Base-by-base conservation (phyloP, 64 coral and sea anemone species). In the Montipora capricornis region DNA sequence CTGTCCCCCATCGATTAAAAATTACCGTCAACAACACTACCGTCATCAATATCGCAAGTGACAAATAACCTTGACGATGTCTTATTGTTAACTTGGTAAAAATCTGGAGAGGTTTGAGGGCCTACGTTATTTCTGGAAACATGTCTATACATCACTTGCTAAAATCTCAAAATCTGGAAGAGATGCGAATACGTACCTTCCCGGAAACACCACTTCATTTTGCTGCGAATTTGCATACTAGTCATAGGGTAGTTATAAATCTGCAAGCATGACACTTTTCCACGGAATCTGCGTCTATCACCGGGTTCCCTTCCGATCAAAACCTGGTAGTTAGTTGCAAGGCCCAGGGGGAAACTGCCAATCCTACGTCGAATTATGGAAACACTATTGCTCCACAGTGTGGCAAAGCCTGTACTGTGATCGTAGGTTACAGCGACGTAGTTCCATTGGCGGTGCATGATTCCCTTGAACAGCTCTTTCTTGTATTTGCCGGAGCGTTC, bases 301-400 rank as follows among this genome's bases (percentile, higher is more conserved):
- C 77, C 76, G 3, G 89, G 89, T 57, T 52, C 81, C 5, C 19
- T n/a, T 80, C 89, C 89, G 20, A 90, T 81, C 3, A 81, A 44
- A 26, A 90, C 71, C 7, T 76, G 59, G 20, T 90, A 90, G 44
- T 90, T 90, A 7, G 89, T 90, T 22, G 89, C 89, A 1, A 90
- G 76, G 16, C 89, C 89, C 70, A 57, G 44, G 1, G 20, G 71
- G 75, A 90, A 90, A 8, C 44, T 8, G 5, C 89, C 89, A 29
- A 90, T 60, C 48, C 67, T 78, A 22, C 66, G 50, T 15, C 66
- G 75, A 9, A 24, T 59, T 8, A 81, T 68, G 8, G 62, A 77
- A 8, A 19, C 14, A n/a, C 73, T 22, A 49, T 90, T 81, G 6
- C 37, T 29, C 76, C 59, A 90, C 46, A 90, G 20, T 15, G 75